These are phyloP conservation scores for Sarcophaga rosellei DNA, from an alignment of 2,888 invertebrate species.

Conservation along the genomic window DNA sequence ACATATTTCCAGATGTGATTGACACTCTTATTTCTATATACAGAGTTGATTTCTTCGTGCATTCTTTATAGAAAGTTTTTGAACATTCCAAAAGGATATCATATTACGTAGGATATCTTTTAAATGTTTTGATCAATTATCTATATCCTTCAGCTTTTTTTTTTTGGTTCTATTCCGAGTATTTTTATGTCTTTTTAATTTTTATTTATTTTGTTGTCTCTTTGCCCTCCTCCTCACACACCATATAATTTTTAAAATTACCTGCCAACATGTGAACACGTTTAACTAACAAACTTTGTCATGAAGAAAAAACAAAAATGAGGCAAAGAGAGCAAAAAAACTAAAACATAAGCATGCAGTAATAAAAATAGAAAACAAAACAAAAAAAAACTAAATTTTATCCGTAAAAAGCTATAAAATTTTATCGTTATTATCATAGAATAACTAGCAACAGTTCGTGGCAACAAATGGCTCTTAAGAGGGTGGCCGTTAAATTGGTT, in stretches of 20 bases:
- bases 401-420: conserved; percentile 67
- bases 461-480: conserved; percentile 22
- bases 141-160: too few relatives aligned
- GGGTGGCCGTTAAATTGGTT: not conserved
- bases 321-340: not conserved
- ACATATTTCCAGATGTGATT: too few relatives aligned
- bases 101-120: not conserved
- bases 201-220: not conserved
- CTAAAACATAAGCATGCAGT: conserved; percentile 17
- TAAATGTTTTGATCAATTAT: too few relatives aligned
- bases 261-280: conserved; percentile 66
- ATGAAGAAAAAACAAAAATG: not conserved
- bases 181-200: not conserved
- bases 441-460: conserved; percentile 46
- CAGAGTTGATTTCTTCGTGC: too few relatives aligned
- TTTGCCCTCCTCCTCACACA: too few relatives aligned
- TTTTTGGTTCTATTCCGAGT: too few relatives aligned
- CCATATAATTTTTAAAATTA: conserved; percentile 33
- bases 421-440: conserved; percentile 54
- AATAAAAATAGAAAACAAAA: not conserved
- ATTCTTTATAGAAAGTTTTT: not conserved
- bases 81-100: not conserved
- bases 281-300: conserved; percentile 23
- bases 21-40: too few relatives aligned
- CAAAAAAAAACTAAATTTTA: conserved; percentile 53